Conservation (phyloP, 2,113 vertebrate genomes). For the Mustela nigripes region DNA sequence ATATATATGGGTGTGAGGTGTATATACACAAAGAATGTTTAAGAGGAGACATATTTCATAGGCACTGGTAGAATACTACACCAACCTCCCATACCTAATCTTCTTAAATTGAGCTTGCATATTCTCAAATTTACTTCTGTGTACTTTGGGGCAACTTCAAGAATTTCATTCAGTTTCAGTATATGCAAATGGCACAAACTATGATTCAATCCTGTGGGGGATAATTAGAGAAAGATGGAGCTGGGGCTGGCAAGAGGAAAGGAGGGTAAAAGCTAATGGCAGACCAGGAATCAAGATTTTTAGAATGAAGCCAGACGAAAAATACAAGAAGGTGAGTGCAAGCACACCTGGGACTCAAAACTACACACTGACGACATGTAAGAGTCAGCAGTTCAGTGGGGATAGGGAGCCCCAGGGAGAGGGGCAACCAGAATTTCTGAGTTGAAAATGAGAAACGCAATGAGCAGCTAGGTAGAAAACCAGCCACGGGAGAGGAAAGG, state of each 20-base stretch:
- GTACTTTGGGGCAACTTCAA: conserved; percentile 56
- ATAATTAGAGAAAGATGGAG: conserved; percentile 71
- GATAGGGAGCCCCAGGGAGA: not conserved
- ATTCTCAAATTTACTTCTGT: conserved; percentile 67
- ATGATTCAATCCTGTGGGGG: conserved; percentile 48
- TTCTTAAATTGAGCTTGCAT: conserved; percentile 41
- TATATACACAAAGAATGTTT: conserved; percentile 9
- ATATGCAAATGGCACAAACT: conserved; percentile 65
- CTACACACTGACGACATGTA: not conserved
- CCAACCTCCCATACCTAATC: conserved; percentile 30
- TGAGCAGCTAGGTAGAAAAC: conserved; percentile 9
- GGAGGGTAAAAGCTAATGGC: conserved; percentile 63
- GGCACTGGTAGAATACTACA: not conserved
- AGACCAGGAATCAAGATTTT: conserved; percentile 56
- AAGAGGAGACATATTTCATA: not conserved
- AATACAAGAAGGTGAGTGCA: not conserved
- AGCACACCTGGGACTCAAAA: conserved; percentile 13
- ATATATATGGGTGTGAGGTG: not conserved
- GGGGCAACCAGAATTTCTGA: not conserved
- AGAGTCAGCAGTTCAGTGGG: not conserved
- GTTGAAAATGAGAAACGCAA: conserved; percentile 57
- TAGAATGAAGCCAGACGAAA: conserved; percentile 45
- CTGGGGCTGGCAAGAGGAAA: conserved; percentile 56
- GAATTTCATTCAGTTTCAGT: conserved; percentile 61
- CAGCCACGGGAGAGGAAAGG: not conserved